A percentile compares a stretch with the other conserved stretches of the same genome.
Evolutionary conservation across 2,888 invertebrate species (phyloP).

Genomic region (Ariolimax columbianus): DNA sequence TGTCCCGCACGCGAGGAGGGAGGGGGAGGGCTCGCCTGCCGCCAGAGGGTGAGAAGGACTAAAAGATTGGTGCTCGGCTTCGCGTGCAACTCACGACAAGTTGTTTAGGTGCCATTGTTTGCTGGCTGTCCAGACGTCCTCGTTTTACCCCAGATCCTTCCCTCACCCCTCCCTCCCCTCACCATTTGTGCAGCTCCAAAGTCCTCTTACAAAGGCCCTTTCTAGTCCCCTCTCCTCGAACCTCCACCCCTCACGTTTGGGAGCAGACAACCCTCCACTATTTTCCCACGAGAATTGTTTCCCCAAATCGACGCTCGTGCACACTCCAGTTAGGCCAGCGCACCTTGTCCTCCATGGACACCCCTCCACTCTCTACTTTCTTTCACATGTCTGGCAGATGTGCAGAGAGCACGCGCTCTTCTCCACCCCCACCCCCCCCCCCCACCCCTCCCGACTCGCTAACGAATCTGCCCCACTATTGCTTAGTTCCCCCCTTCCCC

Average conservation of each 20-base stretch:
- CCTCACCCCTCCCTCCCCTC: not conserved
- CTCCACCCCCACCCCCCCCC: not conserved
- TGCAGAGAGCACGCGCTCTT: slow-evolving; percentile 23
- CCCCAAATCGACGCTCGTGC: slow-evolving; percentile 10
- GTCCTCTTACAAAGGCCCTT: not conserved
- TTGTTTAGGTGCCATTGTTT: slow-evolving; percentile 23
- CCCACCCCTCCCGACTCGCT: not conserved
- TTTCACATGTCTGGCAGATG: slow-evolving; percentile 30
- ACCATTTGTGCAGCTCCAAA: not conserved
- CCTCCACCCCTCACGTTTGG: not conserved
- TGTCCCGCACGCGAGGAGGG: not conserved
- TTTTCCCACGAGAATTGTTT: slow-evolving; percentile 38
- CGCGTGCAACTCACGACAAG: slow-evolving; percentile 36
- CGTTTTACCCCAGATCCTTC: not conserved
- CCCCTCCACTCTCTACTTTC: not conserved
- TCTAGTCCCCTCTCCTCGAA: not conserved
- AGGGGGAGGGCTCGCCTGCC: not conserved
- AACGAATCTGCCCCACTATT: not conserved
- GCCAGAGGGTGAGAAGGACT: not conserved
- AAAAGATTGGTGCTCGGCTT: not conserved
- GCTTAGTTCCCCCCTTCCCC: not conserved
- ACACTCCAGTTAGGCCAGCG: not conserved
- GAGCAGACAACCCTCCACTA: not conserved
- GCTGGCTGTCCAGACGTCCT: not conserved
- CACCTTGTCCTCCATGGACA: not conserved